A percentile compares a stretch with the other conserved stretches of the same genome.
Evolutionary conservation across 2,888 invertebrate genomes (phyloP).

Genomic region (Gryllus longicercus): DNA sequence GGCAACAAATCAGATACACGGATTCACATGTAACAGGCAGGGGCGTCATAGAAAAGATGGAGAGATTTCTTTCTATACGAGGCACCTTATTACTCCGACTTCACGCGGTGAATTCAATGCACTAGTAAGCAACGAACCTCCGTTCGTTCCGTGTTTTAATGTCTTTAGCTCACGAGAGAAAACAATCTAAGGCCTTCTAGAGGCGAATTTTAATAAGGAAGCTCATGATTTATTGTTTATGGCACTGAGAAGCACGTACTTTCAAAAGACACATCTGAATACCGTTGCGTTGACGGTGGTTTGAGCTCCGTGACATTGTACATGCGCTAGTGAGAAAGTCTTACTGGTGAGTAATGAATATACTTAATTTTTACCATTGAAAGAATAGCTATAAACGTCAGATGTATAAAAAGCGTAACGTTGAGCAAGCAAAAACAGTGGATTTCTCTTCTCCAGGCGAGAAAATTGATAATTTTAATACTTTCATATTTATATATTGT

Average conservation of each 20-base stretch:
- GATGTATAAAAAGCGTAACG: too few relatives aligned
- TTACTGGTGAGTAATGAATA: too few relatives aligned
- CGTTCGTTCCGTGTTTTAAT: conserved; percentile 4
- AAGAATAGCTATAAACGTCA: too few relatives aligned
- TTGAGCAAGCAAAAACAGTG: too few relatives aligned
- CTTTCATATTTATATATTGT: too few relatives aligned
- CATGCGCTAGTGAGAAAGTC: too few relatives aligned
- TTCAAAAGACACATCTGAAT: background rate
- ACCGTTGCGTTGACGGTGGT: too few relatives aligned
- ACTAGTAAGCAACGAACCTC: background rate
- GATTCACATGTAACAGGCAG: conserved; percentile 4
- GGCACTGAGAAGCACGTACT: background rate
- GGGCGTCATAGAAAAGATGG: background rate
- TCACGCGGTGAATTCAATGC: background rate
- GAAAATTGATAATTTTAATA: too few relatives aligned
- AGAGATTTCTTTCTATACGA: conserved; percentile 4
- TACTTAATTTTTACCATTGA: too few relatives aligned
- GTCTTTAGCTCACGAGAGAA: background rate
- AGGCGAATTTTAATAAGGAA: background rate
- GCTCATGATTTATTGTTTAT: conserved; percentile 1
- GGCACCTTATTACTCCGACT: background rate
- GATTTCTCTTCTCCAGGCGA: too few relatives aligned
- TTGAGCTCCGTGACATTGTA: too few relatives aligned
- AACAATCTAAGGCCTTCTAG: background rate
- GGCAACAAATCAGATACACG: background rate